Evolutionary conservation across 1,140 invertebrate genomes (phyloP), one percentile per base, ranked within the genome.

Genomic region (Cotesia vestalis): DNA sequence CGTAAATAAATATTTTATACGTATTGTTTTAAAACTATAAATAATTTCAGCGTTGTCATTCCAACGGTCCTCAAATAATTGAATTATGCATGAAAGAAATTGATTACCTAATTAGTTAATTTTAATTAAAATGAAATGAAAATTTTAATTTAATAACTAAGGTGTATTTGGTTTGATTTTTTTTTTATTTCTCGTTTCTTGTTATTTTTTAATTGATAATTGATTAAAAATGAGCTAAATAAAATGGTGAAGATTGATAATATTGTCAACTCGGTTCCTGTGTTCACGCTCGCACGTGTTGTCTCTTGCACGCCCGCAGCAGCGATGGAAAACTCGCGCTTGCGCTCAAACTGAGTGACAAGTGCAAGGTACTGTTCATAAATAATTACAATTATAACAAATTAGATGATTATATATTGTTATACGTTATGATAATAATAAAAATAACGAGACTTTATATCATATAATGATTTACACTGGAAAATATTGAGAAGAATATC

Each of bases 271-370:
- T 79, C 78, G 83, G 84, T 84, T 88, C 87, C 87, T 88, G 88
- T 88, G 86, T 88, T 88, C 88, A 88, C 87, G 83, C 80, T 82
- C 79, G 83, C 84, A 85, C 80, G 78, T 80, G 62, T 64, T 64
- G 40, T 78, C 78, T 84, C 81, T 82, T 83, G 77, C 75, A 82
- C 80, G 81, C 76, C 80, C 57, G 63, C 71, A 72, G 78, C 84
- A 83, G 81, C 85, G 85, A 81, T 86, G 86, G 87, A 87, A 82
- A 80, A 87, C 88, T 82, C 86, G 87, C 83, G 88, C 88, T 89
- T 87, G 87, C 87, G 80, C 87, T 89, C 88, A 88, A 89, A 89
- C 86, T 82, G 87, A 89, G 87, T 87, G 87, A 87, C 87, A 88
- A 88, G 88, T 89, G 87, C 88, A 89, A 89, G 88, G 88, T 89